Evolutionary conservation across 2,797 vertebrate genomes (phyloP).

Genomic region (Scyliorhinus canicula): DNA sequence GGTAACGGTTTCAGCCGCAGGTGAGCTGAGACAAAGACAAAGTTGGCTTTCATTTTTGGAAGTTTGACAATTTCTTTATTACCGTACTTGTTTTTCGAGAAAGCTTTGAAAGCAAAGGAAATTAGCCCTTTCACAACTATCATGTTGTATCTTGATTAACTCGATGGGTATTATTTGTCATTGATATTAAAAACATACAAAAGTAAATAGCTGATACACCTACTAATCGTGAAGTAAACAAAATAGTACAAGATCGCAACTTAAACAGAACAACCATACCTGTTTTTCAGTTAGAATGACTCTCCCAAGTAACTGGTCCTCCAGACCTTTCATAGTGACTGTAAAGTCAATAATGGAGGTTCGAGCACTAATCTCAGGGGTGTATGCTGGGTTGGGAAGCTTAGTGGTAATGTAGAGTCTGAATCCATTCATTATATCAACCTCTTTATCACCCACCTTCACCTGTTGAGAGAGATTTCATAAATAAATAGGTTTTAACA

Average conservation of each 20-base stretch:
- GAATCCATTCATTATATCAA: slow-evolving; percentile 87
- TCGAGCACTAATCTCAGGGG: slow-evolving; percentile 86
- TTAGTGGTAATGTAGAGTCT: slow-evolving; percentile 87
- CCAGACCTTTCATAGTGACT: slow-evolving; percentile 87
- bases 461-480: slow-evolving; percentile 61
- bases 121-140: not conserved
- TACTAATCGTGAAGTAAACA: not conserved
- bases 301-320: slow-evolving; percentile 87
- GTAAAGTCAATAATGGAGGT: slow-evolving; percentile 95
- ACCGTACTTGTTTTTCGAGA: not conserved
- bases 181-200: not conserved
- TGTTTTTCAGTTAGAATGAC: slow-evolving; percentile 92
- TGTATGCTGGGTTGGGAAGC: slow-evolving; percentile 84
- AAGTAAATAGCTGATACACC: not conserved
- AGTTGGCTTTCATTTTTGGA: not conserved
- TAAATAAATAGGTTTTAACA: not conserved
- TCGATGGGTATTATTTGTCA: not conserved
- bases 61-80: not conserved
- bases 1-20: not conserved
- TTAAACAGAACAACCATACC: slow-evolving; percentile 54
- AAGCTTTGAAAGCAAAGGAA: not conserved
- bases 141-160: not conserved
- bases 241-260: not conserved
- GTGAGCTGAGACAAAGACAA: not conserved
- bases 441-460: slow-evolving; percentile 90